Evolutionary conservation across 2,797 vertebrate genomes (phyloP).

Genomic region (Meda fulgida): DNA sequence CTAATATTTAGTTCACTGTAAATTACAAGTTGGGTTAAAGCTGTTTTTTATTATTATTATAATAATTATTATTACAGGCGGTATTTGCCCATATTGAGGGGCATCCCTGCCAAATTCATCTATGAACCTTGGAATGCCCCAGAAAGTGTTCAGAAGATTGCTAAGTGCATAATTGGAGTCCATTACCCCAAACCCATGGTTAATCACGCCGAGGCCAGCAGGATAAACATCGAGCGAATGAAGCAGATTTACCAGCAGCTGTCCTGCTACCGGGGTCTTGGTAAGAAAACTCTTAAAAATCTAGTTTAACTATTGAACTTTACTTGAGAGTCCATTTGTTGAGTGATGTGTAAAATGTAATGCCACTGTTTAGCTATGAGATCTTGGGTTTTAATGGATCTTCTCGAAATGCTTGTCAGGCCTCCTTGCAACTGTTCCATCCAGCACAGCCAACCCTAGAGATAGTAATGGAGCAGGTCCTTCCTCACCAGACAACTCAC

Average conservation of each 20-base stretch:
- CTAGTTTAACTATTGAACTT: not conserved
- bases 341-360: not conserved
- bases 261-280: constrained; percentile 90
- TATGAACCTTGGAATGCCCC: constrained; percentile 97
- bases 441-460: constrained; percentile 78
- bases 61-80: constrained; percentile 73
- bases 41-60: not conserved
- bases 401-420: constrained; percentile 69
- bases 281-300: constrained; percentile 71
- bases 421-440: constrained; percentile 88
- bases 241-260: constrained; percentile 97
- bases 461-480: constrained; percentile 74
- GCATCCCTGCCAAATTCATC: constrained; percentile 93
- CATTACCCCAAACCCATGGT: constrained; percentile 96
- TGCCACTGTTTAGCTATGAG: not conserved
- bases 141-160: constrained; percentile 89
- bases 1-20: not conserved
- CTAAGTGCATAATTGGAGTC: constrained; percentile 90
- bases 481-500: constrained; percentile 74
- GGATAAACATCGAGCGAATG: constrained; percentile 94
- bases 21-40: not conserved
- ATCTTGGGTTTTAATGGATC: constrained; percentile 14
- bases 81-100: constrained; percentile 89
- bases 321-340: not conserved
- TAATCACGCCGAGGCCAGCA: constrained; percentile 91